Evolutionary conservation across 2,113 vertebrate genomes (phyloP).

Genomic region (Centropristis striata): DNA sequence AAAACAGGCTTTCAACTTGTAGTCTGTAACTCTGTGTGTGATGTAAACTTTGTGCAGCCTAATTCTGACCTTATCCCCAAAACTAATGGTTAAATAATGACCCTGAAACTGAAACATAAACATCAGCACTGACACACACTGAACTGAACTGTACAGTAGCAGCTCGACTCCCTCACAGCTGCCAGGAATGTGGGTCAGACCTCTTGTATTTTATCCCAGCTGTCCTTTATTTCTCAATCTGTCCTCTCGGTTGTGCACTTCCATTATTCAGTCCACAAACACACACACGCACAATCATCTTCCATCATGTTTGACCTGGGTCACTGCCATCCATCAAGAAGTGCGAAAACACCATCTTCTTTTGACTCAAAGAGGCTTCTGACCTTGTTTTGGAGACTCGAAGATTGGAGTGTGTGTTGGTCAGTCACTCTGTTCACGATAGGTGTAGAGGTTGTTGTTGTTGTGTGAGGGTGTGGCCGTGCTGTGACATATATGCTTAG

Average conservation of each 20-base stretch:
- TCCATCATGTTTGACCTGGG: constrained; percentile 25
- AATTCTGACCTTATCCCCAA: background rate
- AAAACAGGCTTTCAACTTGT: background rate
- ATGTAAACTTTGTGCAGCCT: background rate
- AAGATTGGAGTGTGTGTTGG: background rate
- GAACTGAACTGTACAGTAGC: background rate
- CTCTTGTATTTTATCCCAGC: constrained; percentile 16
- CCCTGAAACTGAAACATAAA: background rate
- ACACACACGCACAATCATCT: background rate
- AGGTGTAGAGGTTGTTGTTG: background rate
- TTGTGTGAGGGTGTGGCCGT: background rate
- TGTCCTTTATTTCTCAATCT: constrained; percentile 3
- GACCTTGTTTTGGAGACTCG: constrained; percentile 12
- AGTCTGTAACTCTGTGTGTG: background rate
- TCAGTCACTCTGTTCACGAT: background rate
- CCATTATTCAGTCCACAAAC: background rate
- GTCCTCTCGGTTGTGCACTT: background rate
- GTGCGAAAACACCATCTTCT: background rate
- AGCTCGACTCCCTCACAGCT: background rate
- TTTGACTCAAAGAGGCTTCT: background rate
- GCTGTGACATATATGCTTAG: background rate
- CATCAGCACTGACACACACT: background rate
- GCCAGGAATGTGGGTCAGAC: constrained; percentile 28
- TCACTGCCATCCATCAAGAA: constrained; percentile 26
- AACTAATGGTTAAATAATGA: background rate